These are phyloP conservation scores for Solea senegalensis DNA, from an alignment of 2,113 vertebrate species.

Conservation along the genomic window DNA sequence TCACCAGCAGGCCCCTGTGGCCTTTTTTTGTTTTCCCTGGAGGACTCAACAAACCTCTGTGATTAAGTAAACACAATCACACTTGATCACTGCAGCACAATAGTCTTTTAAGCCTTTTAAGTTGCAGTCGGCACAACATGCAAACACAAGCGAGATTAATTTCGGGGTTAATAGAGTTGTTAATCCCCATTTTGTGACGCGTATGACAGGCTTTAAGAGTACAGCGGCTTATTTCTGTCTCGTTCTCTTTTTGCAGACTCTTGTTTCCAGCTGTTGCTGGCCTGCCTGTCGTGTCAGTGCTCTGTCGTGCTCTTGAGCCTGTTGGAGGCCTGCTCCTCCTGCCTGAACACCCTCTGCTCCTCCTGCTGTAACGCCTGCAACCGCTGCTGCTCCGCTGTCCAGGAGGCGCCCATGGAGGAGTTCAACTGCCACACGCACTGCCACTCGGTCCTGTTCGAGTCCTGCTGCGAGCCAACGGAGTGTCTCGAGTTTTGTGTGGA, in stretches of 20 bases:
- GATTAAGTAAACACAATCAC: constrained; percentile 78
- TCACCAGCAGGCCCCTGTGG: constrained; percentile 53
- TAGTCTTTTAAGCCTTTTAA: constrained; percentile 52
- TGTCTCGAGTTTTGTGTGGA: constrained; percentile 81
- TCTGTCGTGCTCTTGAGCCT: constrained; percentile 49
- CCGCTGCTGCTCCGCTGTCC: constrained; percentile 58
- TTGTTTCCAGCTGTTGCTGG: constrained; percentile 75
- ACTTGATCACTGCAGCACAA: constrained; percentile 60
- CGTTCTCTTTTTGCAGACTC: constrained; percentile 38
- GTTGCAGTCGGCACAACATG: constrained; percentile 46
- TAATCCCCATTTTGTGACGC: constrained; percentile 29
- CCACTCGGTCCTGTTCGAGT: constrained; percentile 77
- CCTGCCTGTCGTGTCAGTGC: constrained; percentile 68
- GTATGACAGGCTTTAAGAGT: background rate
- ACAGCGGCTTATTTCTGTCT: background rate
- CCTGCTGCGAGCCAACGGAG: constrained; percentile 75
- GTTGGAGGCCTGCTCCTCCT: constrained; percentile 50
- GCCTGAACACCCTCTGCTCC: constrained; percentile 54
- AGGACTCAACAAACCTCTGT: constrained; percentile 60
- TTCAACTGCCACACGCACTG: constrained; percentile 79
- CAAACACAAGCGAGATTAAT: constrained; percentile 70
- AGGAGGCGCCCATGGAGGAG: constrained; percentile 72
- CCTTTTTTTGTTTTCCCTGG: constrained; percentile 62
- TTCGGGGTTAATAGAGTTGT: constrained; percentile 69
- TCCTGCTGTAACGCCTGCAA: constrained; percentile 76